A percentile compares a stretch with the other conserved stretches of the same genome.
phyloP scores from a whole-genome alignment of 2,888 invertebrate genomes.

The Thera britannica region DNA sequence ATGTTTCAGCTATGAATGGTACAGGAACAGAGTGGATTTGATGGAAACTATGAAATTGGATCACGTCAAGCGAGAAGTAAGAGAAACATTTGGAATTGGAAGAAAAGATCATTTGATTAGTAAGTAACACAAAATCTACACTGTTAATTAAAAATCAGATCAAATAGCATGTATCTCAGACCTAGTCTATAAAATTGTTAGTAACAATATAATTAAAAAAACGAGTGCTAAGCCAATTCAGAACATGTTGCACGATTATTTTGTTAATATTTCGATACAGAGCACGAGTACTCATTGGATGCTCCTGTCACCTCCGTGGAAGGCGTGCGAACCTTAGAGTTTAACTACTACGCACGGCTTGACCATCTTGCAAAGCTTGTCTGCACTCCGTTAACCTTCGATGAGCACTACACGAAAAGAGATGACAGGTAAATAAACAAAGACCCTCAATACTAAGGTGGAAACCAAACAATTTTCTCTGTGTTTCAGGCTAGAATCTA shows the following conservation, averaged over 20 bases:
- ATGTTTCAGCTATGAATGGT: slow-evolving; percentile 84
- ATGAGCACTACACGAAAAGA: slow-evolving; percentile 85
- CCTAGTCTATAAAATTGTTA: too few relatives aligned
- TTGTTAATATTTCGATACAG: slow-evolving; percentile 45
- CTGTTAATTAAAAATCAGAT: too few relatives aligned
- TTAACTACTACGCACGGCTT: slow-evolving; percentile 85
- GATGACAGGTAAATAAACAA: slow-evolving; percentile 74
- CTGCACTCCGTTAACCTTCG: slow-evolving; percentile 79
- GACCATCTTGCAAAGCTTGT: slow-evolving; percentile 88
- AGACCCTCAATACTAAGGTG: background rate
- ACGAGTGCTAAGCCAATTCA: background rate
- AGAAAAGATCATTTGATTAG: slow-evolving; percentile 89
- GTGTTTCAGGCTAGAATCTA: slow-evolving; percentile 64
- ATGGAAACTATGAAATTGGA: slow-evolving; percentile 83
- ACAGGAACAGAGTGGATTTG: slow-evolving; percentile 87
- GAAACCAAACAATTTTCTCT: background rate
- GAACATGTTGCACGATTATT: background rate
- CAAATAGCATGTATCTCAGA: too few relatives aligned
- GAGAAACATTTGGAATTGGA: slow-evolving; percentile 87
- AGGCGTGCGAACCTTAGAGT: slow-evolving; percentile 65
- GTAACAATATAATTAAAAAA: too few relatives aligned
- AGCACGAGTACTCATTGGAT: slow-evolving; percentile 69
- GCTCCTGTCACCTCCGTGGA: slow-evolving; percentile 65
- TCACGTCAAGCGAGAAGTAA: slow-evolving; percentile 75
- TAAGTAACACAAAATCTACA: slow-evolving; percentile 55